phyloP scores from a whole-genome alignment of 2,797 vertebrate genomes.

The Anas bahamensis region DNA sequence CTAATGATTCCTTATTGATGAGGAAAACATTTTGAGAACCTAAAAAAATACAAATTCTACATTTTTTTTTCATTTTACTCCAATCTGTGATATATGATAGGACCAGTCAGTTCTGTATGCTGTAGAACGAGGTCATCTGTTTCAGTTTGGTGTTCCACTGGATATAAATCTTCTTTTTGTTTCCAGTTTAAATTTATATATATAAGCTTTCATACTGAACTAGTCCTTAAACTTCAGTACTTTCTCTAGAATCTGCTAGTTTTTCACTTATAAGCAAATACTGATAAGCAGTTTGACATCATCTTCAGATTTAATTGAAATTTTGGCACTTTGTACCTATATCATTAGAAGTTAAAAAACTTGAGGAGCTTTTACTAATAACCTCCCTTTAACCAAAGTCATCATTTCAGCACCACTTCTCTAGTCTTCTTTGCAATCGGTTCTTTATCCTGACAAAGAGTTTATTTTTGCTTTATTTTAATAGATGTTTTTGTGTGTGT shows the following conservation, averaged over 20 bases:
- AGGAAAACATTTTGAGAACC: not conserved
- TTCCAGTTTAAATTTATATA: not conserved
- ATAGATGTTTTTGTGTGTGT: not conserved
- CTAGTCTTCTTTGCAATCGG: not conserved
- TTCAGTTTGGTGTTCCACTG: not conserved
- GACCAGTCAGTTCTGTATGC: accelerated
- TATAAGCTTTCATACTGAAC: not conserved
- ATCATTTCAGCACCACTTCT: not conserved
- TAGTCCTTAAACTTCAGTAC: not conserved
- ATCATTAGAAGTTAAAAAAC: not conserved
- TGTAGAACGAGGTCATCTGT: not conserved
- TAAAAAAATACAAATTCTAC: not conserved
- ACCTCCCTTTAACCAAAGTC: not conserved
- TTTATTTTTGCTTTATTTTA: not conserved
- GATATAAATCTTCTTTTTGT: not conserved
- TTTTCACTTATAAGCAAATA: not conserved
- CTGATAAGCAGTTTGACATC: not conserved
- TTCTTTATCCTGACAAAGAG: not conserved
- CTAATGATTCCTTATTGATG: not conserved
- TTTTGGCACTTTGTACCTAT: not conserved
- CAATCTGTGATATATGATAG: accelerated
- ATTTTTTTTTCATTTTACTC: not conserved
- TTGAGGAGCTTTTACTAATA: not conserved
- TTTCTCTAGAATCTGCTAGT: not conserved
- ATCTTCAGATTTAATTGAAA: not conserved